Percentiles rank a stretch among this genome's conserved stretches.
These are phyloP conservation scores for Drosophila athabasca DNA, from an alignment of 1,140 invertebrate genomes.

Conservation along the genomic window DNA sequence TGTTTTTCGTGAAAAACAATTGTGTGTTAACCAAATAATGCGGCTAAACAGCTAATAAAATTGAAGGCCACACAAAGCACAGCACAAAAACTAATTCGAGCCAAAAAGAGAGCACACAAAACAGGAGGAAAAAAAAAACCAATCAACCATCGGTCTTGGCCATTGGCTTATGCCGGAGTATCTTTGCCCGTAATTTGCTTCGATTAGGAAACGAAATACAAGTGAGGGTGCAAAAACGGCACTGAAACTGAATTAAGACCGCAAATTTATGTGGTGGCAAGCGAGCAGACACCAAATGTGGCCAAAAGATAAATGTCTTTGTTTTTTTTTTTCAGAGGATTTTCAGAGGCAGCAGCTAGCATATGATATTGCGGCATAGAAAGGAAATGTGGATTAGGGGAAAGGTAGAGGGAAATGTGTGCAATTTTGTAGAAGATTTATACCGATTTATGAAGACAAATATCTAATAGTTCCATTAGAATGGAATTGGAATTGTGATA, in stretches of 20 bases:
- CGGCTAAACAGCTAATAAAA: constrained; percentile 71
- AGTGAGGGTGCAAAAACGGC: constrained; percentile 36
- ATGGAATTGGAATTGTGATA: not conserved
- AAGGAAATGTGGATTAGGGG: not conserved
- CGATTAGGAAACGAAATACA: constrained; percentile 44
- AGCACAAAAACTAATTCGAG: constrained; percentile 65
- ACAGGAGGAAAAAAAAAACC: constrained; percentile 29
- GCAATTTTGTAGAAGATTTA: not conserved
- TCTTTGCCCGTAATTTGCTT: constrained; percentile 31
- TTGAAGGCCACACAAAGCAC: constrained; percentile 44
- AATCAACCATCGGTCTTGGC: constrained; percentile 32
- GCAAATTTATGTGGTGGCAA: constrained; percentile 61
- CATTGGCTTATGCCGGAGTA: constrained; percentile 28
- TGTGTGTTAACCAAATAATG: constrained; percentile 56
- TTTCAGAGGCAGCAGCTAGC: no score
- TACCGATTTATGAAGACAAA: no score
- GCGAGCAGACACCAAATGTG: constrained; percentile 11
- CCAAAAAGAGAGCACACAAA: constrained; percentile 2
- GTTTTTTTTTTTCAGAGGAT: not conserved
- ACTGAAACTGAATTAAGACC: constrained; percentile 65
- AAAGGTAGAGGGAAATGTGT: no score
- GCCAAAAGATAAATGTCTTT: constrained; percentile 49
- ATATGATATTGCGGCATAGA: no score
- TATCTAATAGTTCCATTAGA: not conserved
- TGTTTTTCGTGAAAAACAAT: constrained; percentile 42